Percentiles rank a stretch among this genome's conserved stretches.
Evolutionary conservation across 2,113 vertebrate species (phyloP).

Genomic region (Columba janthina): DNA sequence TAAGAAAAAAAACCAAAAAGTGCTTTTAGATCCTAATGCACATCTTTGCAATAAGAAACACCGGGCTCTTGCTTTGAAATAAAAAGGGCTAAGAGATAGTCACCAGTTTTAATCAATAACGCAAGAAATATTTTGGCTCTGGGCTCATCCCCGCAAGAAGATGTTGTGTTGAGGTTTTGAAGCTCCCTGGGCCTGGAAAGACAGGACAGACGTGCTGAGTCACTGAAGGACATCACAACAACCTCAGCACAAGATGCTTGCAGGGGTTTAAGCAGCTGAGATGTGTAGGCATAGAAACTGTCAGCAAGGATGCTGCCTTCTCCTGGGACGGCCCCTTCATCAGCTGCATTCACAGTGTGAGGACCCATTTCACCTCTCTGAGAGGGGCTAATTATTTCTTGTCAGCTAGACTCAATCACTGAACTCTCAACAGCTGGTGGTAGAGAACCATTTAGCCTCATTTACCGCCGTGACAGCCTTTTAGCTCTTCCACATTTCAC

Average conservation of each 20-base stretch:
- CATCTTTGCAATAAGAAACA: background rate
- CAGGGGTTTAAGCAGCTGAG: background rate
- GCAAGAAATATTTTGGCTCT: background rate
- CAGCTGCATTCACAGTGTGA: constrained; percentile 57
- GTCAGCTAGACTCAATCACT: constrained; percentile 65
- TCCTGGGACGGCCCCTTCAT: constrained; percentile 32
- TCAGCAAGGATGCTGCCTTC: background rate
- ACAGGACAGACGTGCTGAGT: background rate
- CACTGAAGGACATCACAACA: background rate
- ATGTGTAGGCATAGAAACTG: background rate
- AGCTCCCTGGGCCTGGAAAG: background rate
- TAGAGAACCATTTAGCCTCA: constrained; percentile 60
- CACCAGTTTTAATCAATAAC: background rate
- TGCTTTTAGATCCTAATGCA: background rate
- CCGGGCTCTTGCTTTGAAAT: background rate
- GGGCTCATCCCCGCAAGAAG: background rate
- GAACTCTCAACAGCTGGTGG: constrained; percentile 63
- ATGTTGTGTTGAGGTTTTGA: background rate
- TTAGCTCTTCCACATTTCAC: constrained; percentile 55
- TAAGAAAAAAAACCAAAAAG: background rate
- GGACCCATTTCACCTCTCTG: constrained; percentile 45
- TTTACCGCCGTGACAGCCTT: constrained; percentile 62
- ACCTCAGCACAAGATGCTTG: rapidly evolving
- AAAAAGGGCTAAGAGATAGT: background rate
- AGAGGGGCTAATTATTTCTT: constrained; percentile 65